Conservation (phyloP, 2,113 vertebrate species). For the Taxidea taxus region DNA sequence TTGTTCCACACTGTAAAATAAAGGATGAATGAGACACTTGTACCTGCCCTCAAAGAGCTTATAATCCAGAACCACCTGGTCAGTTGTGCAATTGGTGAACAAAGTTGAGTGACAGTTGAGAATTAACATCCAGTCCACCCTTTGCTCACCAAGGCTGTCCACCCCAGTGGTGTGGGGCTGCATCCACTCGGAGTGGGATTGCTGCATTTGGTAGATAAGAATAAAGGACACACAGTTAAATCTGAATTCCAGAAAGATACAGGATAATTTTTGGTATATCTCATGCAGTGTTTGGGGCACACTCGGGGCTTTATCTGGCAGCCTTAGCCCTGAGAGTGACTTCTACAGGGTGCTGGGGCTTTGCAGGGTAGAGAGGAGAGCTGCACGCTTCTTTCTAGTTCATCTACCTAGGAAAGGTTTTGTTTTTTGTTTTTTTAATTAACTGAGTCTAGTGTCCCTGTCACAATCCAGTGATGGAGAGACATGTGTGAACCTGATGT, state of each 20-base stretch:
- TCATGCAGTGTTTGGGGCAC: background rate
- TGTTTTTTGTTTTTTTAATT: background rate
- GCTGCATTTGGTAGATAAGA: background rate
- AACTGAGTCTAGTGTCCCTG: background rate
- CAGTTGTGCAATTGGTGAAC: background rate
- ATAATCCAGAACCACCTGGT: background rate
- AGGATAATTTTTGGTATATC: background rate
- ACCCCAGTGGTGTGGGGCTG: background rate
- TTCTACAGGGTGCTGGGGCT: background rate
- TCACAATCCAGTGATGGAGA: background rate
- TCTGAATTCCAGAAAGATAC: background rate
- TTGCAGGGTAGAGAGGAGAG: too few species aligned
- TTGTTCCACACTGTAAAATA: background rate
- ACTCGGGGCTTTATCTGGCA: background rate
- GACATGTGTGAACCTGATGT: background rate
- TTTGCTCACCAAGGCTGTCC: background rate
- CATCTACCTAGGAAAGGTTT: background rate
- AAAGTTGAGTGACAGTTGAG: background rate
- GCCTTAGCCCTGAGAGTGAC: background rate
- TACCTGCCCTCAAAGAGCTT: background rate
- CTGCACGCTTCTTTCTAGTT: background rate
- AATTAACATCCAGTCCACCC: background rate
- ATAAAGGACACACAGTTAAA: background rate
- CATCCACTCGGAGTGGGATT: background rate
- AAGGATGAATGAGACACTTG: background rate